A percentile compares a stretch with the other conserved stretches of the same genome.
phyloP scores from a whole-genome alignment of 2,797 vertebrate species.

The Chelon labrosus region DNA sequence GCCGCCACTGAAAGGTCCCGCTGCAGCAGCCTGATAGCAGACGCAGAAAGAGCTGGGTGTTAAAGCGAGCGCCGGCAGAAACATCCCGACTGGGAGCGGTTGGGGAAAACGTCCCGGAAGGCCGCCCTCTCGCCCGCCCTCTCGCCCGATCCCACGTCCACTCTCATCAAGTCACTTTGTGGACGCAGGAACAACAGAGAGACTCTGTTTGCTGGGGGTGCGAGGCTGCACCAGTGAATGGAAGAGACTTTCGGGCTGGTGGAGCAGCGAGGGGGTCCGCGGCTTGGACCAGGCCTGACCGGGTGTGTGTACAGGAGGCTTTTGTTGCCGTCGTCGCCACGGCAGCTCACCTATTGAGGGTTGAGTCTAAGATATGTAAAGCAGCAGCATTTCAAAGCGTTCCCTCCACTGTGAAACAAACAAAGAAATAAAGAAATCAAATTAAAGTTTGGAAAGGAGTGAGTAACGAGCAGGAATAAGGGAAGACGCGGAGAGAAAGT shows the following conservation, averaged over 20 bases:
- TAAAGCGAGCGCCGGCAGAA: slow-evolving; percentile 30
- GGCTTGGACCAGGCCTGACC: slow-evolving; percentile 34
- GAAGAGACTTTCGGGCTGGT: no score
- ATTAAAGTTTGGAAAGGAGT: slow-evolving; percentile 66
- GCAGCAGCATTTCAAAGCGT: slow-evolving; percentile 67
- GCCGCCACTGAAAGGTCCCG: slow-evolving; percentile 6
- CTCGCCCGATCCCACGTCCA: slow-evolving; percentile 60
- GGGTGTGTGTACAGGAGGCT: slow-evolving; percentile 35
- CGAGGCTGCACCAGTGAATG: slow-evolving; percentile 27
- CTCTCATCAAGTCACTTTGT: slow-evolving; percentile 62
- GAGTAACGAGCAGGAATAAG: slow-evolving; percentile 33
- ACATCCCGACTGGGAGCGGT: slow-evolving; percentile 47
- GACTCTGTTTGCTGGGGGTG: slow-evolving; percentile 47
- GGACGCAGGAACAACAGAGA: slow-evolving; percentile 38
- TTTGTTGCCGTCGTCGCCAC: slow-evolving; percentile 71
- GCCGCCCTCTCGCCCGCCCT: slow-evolving; percentile 38
- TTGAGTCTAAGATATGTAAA: slow-evolving; percentile 79
- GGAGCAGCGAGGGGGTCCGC: slow-evolving; percentile 42
- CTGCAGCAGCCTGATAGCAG: slow-evolving; percentile 44
- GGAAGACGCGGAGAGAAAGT: slow-evolving; percentile 35
- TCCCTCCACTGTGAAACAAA: slow-evolving; percentile 62
- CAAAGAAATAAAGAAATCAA: slow-evolving; percentile 80
- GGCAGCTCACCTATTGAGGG: slow-evolving; percentile 75
- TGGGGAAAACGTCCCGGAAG: slow-evolving; percentile 32
- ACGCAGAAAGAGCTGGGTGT: slow-evolving; percentile 7